A percentile compares a stretch with the other conserved stretches of the same genome.
Conservation (phyloP, 53 echinoderm and acorn worm genomes). For the Mesocentrotus franciscanus region DNA sequence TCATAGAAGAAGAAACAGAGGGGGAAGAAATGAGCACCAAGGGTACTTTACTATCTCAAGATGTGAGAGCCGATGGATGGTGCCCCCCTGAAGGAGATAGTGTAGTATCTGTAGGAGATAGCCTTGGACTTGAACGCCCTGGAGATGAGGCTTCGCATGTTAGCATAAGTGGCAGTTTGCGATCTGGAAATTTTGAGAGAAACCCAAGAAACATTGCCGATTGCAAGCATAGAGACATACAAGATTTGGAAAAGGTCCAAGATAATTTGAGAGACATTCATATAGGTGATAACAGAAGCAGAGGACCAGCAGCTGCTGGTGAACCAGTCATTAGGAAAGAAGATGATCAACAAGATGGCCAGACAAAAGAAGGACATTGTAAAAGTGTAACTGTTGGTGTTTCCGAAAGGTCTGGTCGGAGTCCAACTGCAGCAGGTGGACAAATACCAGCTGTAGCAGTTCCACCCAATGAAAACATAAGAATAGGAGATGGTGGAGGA, state of each 20-base stretch:
- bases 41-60: not conserved
- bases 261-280: not conserved
- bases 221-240: not conserved
- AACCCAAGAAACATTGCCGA: not conserved
- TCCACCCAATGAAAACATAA: not conserved
- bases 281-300: not conserved
- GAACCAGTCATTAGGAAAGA: not conserved
- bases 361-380: not conserved
- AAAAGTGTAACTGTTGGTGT: not conserved
- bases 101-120: not conserved
- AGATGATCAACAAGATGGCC: not conserved
- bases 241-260: not conserved
- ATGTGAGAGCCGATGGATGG: constrained; percentile 2
- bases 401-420: not conserved
- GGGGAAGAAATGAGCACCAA: not conserved
- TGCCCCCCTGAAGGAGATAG: not conserved
- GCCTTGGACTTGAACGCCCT: not conserved
- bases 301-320: not conserved
- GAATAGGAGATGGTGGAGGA: not conserved
- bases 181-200: not conserved
- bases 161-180: not conserved
- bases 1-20: not conserved
- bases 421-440: not conserved
- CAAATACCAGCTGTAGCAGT: not conserved
- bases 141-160: not conserved